Evolutionary conservation across 2,113 vertebrate species (phyloP).

Genomic region (Eublepharis macularius): DNA sequence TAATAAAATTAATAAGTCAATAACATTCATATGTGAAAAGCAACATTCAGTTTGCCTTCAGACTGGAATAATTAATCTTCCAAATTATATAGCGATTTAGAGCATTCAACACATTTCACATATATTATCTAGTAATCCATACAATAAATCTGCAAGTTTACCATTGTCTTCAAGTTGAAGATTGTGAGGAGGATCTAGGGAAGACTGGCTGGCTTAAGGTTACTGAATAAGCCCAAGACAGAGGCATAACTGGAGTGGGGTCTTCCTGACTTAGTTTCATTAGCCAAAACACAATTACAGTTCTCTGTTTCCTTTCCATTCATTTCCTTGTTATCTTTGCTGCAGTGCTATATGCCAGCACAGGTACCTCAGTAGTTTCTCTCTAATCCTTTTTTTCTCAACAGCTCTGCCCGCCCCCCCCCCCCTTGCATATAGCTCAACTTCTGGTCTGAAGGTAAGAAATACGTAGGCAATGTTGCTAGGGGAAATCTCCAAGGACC

Average conservation of each 20-base stretch:
- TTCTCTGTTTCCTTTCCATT: neutral
- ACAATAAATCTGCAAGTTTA: no score
- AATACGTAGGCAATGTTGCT: conserved; percentile 60
- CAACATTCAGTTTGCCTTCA: no score
- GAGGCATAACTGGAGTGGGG: neutral
- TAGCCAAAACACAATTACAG: neutral
- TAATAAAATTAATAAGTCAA: no score
- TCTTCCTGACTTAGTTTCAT: neutral
- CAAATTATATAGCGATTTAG: no score
- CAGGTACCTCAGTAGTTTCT: neutral
- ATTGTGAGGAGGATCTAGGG: no score
- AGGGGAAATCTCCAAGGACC: conserved; percentile 75
- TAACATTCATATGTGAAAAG: no score
- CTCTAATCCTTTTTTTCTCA: neutral
- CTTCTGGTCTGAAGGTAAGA: neutral
- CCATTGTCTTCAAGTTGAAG: no score
- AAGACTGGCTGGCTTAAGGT: no score
- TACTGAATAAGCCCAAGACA: neutral
- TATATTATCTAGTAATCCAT: no score
- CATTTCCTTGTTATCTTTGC: neutral
- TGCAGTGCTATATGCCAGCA: neutral
- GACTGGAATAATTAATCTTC: no score
- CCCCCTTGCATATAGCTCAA: neutral
- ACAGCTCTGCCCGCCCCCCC: neutral
- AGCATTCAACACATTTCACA: no score